Conservation (phyloP, 2,888 invertebrate species). For the Drosophila austrosaltans region DNA sequence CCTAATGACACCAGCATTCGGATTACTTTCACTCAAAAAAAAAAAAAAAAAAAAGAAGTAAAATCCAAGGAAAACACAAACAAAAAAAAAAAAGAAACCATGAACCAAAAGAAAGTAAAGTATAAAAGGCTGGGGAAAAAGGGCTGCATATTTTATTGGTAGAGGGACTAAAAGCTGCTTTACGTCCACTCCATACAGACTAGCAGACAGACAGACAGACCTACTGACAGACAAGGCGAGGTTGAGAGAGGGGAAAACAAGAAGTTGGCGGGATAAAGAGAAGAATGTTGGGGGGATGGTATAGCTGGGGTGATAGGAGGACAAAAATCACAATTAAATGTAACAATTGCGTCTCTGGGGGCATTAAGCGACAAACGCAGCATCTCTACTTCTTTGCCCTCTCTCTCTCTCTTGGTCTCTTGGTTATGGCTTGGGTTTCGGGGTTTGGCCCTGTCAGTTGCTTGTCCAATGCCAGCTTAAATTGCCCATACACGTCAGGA, state of each 20-base stretch:
- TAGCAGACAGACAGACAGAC: not conserved
- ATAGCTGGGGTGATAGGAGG: slow-evolving; percentile 38
- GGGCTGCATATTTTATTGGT: slow-evolving; percentile 64
- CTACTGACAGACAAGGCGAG: not conserved
- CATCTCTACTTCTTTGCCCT: not conserved
- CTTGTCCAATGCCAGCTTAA: slow-evolving; percentile 78
- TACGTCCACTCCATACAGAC: slow-evolving; percentile 22
- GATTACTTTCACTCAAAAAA: slow-evolving; percentile 70
- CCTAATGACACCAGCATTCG: slow-evolving; percentile 70
- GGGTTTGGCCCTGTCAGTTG: slow-evolving; percentile 59
- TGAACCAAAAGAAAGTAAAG: slow-evolving; percentile 17
- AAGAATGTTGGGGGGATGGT: slow-evolving; percentile 37
- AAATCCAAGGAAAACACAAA: slow-evolving; percentile 43
- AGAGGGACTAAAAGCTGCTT: slow-evolving; percentile 42
- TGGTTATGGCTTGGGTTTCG: slow-evolving; percentile 26
- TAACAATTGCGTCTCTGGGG: slow-evolving; percentile 77
- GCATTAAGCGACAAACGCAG: slow-evolving; percentile 65
- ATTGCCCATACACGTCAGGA: slow-evolving; percentile 77
- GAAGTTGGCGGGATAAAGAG: slow-evolving; percentile 11
- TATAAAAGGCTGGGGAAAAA: slow-evolving; percentile 39
- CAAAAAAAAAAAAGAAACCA: slow-evolving; percentile 27
- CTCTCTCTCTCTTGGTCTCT: not conserved
- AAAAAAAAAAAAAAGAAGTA: slow-evolving; percentile 21
- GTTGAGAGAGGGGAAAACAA: slow-evolving; percentile 10
- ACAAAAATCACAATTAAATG: slow-evolving; percentile 78